Evolutionary conservation across 2,113 vertebrate species (phyloP), one percentile per base, ranked within the genome.

Genomic region (Lates calcarifer): DNA sequence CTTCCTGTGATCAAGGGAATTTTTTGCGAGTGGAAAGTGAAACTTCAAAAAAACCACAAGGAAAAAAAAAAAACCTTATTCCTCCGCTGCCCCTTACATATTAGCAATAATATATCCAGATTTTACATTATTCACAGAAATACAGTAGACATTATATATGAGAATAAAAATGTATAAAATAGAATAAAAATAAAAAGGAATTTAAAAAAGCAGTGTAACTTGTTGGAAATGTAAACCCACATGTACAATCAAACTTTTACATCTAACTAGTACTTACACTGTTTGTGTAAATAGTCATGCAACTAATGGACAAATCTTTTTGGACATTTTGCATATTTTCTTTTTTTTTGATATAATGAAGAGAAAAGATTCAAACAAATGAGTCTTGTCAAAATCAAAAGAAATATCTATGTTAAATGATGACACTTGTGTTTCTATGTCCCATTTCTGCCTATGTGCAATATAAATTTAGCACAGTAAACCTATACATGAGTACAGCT

Each of bases 21-120:
- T 87, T 86, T 81, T 41, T 37, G 1, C 3, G 3, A 31, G 0
- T 56, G 81, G 90, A 91, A 93, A 91, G 76, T 81, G 87, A 92
- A 93, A 92, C 63, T 66, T 18, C 1, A 47, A 70, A 70, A 83
- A 17, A 5, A 31, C 76, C 49, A 68, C 79, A 74, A 35, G 41
- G 35, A 8, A 66, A 55, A 29, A 68, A 74, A 61, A 29, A 24
- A 41, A 10, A 20, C 8, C 61, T 3, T 43, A 3, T 2, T 12
- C 12, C 4, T 55, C 26, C 47, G 24, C 8, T 65, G 2, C 3
- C 11, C 11, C 28, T 28, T 22, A 0, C 3, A 17, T 13, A n/a
- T 24, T 3, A 31, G 0, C 31, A 43, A 60, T 49, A 47, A 58
- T 47, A 12, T 45, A 2, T 33, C 3, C 1, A 22, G 15, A 53